Conservation (phyloP, 2,888 invertebrate species). For the Julus scanicus region DNA sequence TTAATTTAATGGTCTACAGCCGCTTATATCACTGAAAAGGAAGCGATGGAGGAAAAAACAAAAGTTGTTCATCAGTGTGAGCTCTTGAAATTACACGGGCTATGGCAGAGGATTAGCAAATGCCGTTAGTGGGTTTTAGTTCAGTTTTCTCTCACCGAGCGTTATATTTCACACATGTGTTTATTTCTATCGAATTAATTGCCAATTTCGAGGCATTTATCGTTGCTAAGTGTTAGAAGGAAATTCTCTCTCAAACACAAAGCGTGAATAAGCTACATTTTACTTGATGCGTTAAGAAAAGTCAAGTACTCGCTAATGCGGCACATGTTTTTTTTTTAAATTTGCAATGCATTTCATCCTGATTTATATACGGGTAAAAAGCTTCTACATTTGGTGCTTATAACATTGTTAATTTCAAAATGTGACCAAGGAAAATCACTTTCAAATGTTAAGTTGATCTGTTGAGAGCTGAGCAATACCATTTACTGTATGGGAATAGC, state of each 20-base stretch:
- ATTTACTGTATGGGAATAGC: too few species aligned
- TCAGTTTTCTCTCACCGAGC: not conserved
- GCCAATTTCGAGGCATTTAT: not conserved
- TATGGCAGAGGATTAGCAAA: not conserved
- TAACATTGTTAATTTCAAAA: too few species aligned
- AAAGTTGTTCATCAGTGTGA: not conserved
- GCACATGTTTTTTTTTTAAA: too few species aligned
- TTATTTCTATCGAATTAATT: not conserved
- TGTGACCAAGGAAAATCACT: too few species aligned
- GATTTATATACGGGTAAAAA: too few species aligned
- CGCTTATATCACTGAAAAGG: constrained; percentile 5
- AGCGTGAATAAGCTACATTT: too few species aligned
- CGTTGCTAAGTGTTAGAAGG: not conserved
- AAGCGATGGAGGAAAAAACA: not conserved
- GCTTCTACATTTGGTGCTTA: too few species aligned
- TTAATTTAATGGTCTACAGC: constrained; percentile 2
- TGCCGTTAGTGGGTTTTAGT: not conserved
- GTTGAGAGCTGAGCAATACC: too few species aligned
- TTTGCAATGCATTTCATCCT: too few species aligned
- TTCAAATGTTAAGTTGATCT: too few species aligned
- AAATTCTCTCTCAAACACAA: not conserved
- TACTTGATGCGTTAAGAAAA: too few species aligned
- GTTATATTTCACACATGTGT: not conserved
- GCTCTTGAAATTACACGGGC: not conserved
- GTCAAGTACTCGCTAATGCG: too few species aligned